Base-by-base conservation (phyloP, 37 sponge, comb jelly and placozoan genomes). In the Amphimedon queenslandica region DNA sequence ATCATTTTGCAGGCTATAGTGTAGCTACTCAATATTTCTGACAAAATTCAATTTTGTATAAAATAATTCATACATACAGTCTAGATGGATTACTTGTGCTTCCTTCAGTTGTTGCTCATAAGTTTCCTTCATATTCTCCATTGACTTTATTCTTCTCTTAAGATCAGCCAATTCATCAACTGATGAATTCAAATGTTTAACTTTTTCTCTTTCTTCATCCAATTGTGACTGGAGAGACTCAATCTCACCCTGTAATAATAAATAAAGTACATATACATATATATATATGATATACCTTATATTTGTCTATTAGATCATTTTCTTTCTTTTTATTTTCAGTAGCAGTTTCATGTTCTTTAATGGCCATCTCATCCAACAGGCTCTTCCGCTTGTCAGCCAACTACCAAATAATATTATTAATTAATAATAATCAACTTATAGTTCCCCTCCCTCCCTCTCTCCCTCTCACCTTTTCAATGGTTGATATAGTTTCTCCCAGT, bases 381-480 rank as follows among this genome's bases (percentile, higher is more conserved):
- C 39, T 20, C 65, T 84, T 84, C 34, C 86, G 35, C 58, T 79
- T 84, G 37, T 84, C 86, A 37, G 86, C 86, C 29, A 84, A 33
- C 86, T 84, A 28, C 8, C 8, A 47, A 18, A 47, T 47, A 8
- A 47, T 47, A 47, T 47, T 13, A 47, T 47, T 47, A 47, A 47
- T 47, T 8, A 47, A 13, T 47, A 8, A 47, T 47, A 13, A 28
- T 8, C 8, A 27, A 27, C 16, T 20, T 4, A 65, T 40, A 30
- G 1, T 33, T 33, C 58, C 53, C n/a, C n/a, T n/a, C n/a, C n/a
- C n/a, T n/a, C n/a, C n/a, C n/a, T n/a, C n/a, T n/a, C n/a, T n/a
- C n/a, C 2, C 39, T 42, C 35, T 25, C 28, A 82, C 83, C 83
- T 76, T 75, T 4, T 60, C 6, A 1, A 58, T 30, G 13, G 63